These are phyloP conservation scores for Aphelenchoides besseyi DNA, from an alignment of 1,140 invertebrate species.

Conservation along the genomic window DNA sequence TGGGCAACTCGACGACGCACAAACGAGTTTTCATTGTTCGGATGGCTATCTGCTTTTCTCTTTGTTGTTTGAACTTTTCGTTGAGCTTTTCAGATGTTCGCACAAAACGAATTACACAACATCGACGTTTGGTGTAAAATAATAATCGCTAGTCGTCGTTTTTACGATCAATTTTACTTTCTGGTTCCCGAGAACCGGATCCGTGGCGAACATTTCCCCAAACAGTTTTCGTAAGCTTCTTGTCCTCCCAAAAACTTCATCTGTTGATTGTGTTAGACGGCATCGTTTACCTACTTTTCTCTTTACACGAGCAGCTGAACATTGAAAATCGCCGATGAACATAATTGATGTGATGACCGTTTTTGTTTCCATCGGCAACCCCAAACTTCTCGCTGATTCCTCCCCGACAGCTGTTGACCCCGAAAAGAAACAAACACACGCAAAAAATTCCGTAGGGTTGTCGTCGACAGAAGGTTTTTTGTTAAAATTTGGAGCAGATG, in stretches of 20 bases:
- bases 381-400: background rate
- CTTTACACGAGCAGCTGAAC: background rate
- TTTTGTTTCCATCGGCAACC: background rate
- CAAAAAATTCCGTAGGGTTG: background rate
- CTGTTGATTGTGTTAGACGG: background rate
- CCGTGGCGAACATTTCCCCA: too few relatives aligned
- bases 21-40: too few relatives aligned
- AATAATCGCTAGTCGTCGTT: background rate
- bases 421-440: background rate
- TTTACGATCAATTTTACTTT: background rate
- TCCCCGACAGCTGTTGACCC: background rate
- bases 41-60: too few relatives aligned
- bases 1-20: too few relatives aligned
- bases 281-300: slow-evolving; percentile 3
- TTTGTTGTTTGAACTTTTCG: too few relatives aligned
- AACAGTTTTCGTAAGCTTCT: too few relatives aligned
- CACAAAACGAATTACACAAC: background rate
- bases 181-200: too few relatives aligned
- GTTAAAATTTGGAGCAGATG: background rate
- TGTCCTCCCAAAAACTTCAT: too few relatives aligned
- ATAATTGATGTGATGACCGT: background rate
- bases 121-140: background rate
- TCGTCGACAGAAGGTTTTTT: background rate
- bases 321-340: background rate
- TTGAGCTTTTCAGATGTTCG: too few relatives aligned